Percentiles rank a stretch among this genome's conserved stretches.
These are phyloP conservation scores for Drosophila auraria DNA, from an alignment of 1,140 invertebrate genomes.

Conservation along the genomic window DNA sequence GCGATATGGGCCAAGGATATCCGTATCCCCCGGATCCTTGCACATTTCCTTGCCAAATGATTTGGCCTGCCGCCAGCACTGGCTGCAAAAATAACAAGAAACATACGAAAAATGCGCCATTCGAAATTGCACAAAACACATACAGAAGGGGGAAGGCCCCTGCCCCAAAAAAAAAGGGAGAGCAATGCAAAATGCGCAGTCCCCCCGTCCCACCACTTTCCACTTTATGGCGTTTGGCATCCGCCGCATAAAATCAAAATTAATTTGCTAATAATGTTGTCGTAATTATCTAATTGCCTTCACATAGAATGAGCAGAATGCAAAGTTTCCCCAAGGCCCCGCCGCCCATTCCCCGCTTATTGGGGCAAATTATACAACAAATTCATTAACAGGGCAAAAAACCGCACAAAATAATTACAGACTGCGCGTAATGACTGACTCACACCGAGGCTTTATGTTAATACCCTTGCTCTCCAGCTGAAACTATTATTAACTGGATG, in stretches of 20 bases:
- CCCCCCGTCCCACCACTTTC: neutral
- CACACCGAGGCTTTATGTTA: neutral
- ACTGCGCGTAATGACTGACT: constrained; percentile 32
- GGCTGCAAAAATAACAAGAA: constrained; percentile 14
- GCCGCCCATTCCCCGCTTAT: neutral
- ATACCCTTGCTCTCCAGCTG: neutral
- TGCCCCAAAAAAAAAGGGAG: neutral
- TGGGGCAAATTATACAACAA: constrained; percentile 45
- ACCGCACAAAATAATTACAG: constrained; percentile 46
- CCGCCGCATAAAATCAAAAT: constrained; percentile 62
- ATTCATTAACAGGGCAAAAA: constrained; percentile 45
- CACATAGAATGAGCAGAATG: constrained; percentile 19
- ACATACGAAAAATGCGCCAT: constrained; percentile 29
- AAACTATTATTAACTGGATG: neutral
- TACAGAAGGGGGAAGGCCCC: neutral
- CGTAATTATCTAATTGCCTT: constrained; percentile 66
- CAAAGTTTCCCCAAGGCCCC: neutral
- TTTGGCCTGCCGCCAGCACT: constrained; percentile 43
- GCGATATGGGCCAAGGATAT: constrained; percentile 23
- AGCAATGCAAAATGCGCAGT: neutral
- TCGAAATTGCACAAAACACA: constrained; percentile 28
- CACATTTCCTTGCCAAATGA: constrained; percentile 50
- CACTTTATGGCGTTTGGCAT: constrained; percentile 33
- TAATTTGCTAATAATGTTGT: constrained; percentile 70
- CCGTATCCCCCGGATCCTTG: constrained; percentile 2